Percentiles rank a stretch among this genome's conserved stretches.
These are phyloP conservation scores for Xiphophorus hellerii DNA, from an alignment of 2,113 vertebrate genomes.

Conservation along the genomic window DNA sequence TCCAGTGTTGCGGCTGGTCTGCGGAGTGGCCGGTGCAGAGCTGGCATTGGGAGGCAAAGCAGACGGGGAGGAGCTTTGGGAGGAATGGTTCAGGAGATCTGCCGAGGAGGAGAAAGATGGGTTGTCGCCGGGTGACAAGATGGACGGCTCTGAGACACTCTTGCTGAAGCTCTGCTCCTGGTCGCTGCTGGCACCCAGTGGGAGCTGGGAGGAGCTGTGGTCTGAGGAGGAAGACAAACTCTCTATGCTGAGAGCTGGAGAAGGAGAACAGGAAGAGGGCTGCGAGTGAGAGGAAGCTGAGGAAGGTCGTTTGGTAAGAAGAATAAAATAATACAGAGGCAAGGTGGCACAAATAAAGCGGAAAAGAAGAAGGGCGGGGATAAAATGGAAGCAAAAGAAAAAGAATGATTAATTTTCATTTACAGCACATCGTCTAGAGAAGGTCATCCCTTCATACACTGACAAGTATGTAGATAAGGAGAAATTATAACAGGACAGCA, in stretches of 20 bases:
- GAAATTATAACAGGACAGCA: too few relatives aligned
- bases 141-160: conserved; percentile 88
- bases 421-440: not conserved
- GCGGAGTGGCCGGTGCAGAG: conserved; percentile 81
- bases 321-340: not conserved
- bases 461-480: too few relatives aligned
- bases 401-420: conserved; percentile 18
- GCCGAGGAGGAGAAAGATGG: conserved; percentile 49
- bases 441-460: too few relatives aligned
- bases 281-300: conserved; percentile 82
- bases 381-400: conserved; percentile 15
- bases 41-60: conserved; percentile 63
- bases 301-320: conserved; percentile 15
- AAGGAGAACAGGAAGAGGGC: conserved; percentile 89
- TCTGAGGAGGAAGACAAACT: conserved; percentile 86
- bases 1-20: conserved; percentile 71
- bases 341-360: conserved; percentile 10
- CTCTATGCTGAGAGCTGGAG: conserved; percentile 92
- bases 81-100: conserved; percentile 47
- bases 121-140: conserved; percentile 74
- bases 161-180: conserved; percentile 77
- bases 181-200: conserved; percentile 40
- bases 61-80: conserved; percentile 41
- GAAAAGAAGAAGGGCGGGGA: conserved; percentile 19
- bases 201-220: conserved; percentile 79